phyloP scores from a whole-genome alignment of 2,888 invertebrate genomes.

The Tipula helvola region DNA sequence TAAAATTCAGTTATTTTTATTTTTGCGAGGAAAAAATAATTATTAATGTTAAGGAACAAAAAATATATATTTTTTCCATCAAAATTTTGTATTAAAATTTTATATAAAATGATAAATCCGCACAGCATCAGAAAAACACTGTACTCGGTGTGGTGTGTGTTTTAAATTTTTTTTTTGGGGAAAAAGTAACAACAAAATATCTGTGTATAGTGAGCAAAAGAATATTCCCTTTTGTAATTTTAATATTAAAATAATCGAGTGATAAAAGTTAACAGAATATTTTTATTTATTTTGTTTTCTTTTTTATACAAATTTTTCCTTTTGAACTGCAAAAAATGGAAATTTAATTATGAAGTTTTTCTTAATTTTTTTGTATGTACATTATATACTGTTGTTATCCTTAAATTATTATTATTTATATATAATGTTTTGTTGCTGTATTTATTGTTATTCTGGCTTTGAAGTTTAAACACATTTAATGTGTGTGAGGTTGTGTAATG shows the following conservation, averaged over 20 bases:
- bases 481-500: not conserved
- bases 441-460: not conserved
- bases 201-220: not conserved
- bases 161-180: not conserved
- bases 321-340: not conserved
- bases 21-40: not conserved
- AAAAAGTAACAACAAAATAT: not conserved
- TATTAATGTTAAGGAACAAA: conserved; percentile 4
- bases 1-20: not conserved
- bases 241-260: conserved; percentile 9
- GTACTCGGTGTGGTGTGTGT: not conserved
- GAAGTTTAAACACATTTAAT: not conserved
- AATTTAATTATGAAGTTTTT: conserved; percentile 8
- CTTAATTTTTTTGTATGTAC: not conserved
- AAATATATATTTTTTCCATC: not conserved
- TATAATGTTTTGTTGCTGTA: not conserved
- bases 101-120: not conserved
- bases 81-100: not conserved
- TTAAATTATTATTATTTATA: not conserved
- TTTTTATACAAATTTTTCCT: not conserved
- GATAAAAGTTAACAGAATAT: conserved; percentile 8
- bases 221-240: conserved; percentile 7
- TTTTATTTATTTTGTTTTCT: not conserved
- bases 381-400: not conserved
- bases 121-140: not conserved